These are phyloP conservation scores for Coelinius sp. DNA, from an alignment of 2,888 invertebrate genomes.

Conservation along the genomic window DNA sequence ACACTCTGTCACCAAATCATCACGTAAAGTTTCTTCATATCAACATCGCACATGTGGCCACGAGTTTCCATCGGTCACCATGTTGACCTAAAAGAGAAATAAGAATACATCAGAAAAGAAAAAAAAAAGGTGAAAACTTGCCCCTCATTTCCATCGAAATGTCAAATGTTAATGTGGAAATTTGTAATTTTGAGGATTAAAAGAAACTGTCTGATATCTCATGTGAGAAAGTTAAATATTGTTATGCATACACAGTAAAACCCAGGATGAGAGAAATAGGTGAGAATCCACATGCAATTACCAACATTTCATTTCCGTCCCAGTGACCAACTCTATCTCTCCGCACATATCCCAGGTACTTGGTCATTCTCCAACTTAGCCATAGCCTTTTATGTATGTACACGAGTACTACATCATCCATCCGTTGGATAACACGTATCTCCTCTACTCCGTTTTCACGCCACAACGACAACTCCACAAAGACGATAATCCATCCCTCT, in stretches of 20 bases:
- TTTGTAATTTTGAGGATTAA: not conserved
- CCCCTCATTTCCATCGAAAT: not conserved
- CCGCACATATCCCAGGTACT: not conserved
- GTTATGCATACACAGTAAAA: constrained; percentile 6
- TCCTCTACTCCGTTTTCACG: constrained; percentile 26
- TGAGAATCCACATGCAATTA: constrained; percentile 30
- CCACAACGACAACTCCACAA: constrained; percentile 3
- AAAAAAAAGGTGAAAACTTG: not conserved
- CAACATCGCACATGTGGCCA: not conserved
- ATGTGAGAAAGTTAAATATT: not conserved
- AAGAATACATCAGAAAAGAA: no score
- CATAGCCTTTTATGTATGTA: not conserved
- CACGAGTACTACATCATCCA: constrained; percentile 9
- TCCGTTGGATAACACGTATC: not conserved
- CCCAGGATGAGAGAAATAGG: constrained; percentile 1
- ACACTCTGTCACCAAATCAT: not conserved
- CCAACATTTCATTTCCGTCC: constrained; percentile 36
- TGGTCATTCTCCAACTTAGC: not conserved
- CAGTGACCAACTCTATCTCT: constrained; percentile 24
- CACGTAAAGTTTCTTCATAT: constrained; percentile 11
- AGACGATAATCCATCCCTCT: constrained; percentile 18
- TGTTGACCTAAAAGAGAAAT: not conserved
- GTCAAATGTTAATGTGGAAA: not conserved
- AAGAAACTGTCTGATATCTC: not conserved
- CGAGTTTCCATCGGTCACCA: no score